Evolutionary conservation across 2,888 invertebrate species (phyloP).

Genomic region (Scaptomyza cyrtandrae): DNA sequence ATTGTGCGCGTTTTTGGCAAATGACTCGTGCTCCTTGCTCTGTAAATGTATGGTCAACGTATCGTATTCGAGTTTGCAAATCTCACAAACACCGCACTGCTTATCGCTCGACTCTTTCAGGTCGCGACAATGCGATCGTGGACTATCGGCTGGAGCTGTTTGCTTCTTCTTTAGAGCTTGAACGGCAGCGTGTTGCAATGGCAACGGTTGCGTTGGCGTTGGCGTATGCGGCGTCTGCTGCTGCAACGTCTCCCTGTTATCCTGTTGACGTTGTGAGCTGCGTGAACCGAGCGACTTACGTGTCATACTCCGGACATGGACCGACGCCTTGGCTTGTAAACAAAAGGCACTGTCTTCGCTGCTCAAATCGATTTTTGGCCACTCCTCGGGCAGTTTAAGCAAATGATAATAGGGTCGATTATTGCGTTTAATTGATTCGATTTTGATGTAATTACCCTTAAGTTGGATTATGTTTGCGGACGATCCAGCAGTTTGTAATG

Average conservation of each 20-base stretch:
- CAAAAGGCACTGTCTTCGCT: constrained; percentile 83
- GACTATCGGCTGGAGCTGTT: constrained; percentile 44
- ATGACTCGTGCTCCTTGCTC: constrained; percentile 90
- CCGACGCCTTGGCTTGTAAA: constrained; percentile 47
- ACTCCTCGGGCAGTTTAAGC: constrained; percentile 82
- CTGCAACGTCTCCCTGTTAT: constrained; percentile 38
- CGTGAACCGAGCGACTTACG: constrained; percentile 82
- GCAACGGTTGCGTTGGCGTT: constrained; percentile 13
- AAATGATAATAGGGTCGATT: constrained; percentile 84
- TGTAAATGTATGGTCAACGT: constrained; percentile 89
- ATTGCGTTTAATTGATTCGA: constrained; percentile 85
- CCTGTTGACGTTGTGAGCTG: constrained; percentile 74
- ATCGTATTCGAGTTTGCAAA: constrained; percentile 91
- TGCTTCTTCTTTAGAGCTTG: constrained; percentile 54
- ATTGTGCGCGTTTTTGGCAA: constrained; percentile 90
- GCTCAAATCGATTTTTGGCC: constrained; percentile 83
- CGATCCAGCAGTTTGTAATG: neutral
- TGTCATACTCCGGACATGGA: constrained; percentile 78
- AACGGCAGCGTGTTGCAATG: constrained; percentile 51
- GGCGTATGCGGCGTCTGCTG: constrained; percentile 3
- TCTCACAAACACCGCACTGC: constrained; percentile 90
- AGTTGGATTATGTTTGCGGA: constrained; percentile 80
- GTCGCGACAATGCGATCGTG: constrained; percentile 59
- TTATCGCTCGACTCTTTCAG: constrained; percentile 82
- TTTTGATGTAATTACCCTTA: constrained; percentile 89